A percentile compares a stretch with the other conserved stretches of the same genome.
phyloP scores from a whole-genome alignment of 2,113 vertebrate genomes.

The Melanotaenia duboulayi region DNA sequence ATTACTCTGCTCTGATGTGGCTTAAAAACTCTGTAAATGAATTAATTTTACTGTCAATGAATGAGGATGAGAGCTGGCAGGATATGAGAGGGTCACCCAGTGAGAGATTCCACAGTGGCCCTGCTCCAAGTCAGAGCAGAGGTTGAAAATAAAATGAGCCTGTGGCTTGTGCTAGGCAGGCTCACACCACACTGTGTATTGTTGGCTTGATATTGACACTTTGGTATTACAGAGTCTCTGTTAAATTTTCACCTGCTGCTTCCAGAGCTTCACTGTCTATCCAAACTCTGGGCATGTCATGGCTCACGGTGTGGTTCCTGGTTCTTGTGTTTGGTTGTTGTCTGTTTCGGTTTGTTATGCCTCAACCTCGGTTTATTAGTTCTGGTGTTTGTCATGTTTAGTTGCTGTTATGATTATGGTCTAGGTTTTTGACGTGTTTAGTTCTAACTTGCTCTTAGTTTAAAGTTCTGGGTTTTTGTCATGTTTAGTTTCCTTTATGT shows the following conservation, averaged over 20 bases:
- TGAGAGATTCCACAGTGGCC: constrained; percentile 17
- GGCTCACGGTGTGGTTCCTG: no score
- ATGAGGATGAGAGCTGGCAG: constrained; percentile 3
- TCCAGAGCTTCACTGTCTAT: constrained; percentile 1
- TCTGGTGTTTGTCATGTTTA: no score
- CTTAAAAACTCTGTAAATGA: neutral
- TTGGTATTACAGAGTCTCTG: constrained; percentile 6
- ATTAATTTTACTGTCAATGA: constrained; percentile 5
- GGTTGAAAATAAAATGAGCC: constrained; percentile 4
- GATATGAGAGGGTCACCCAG: constrained; percentile 30
- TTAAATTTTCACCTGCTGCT: constrained; percentile 29
- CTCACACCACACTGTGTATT: neutral
- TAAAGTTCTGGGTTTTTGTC: no score
- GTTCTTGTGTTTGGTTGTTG: no score
- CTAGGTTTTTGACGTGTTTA: no score
- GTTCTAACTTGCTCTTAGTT: no score
- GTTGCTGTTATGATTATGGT: no score
- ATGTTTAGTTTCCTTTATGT: no score
- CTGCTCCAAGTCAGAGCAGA: constrained; percentile 54
- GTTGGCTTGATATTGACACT: constrained; percentile 13
- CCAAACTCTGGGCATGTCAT: neutral
- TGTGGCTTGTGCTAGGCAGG: constrained; percentile 11
- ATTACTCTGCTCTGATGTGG: constrained; percentile 17
- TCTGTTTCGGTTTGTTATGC: no score
- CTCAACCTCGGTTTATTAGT: no score